Conservation (phyloP, 2,113 vertebrate species). For the Marmota monax region DNA sequence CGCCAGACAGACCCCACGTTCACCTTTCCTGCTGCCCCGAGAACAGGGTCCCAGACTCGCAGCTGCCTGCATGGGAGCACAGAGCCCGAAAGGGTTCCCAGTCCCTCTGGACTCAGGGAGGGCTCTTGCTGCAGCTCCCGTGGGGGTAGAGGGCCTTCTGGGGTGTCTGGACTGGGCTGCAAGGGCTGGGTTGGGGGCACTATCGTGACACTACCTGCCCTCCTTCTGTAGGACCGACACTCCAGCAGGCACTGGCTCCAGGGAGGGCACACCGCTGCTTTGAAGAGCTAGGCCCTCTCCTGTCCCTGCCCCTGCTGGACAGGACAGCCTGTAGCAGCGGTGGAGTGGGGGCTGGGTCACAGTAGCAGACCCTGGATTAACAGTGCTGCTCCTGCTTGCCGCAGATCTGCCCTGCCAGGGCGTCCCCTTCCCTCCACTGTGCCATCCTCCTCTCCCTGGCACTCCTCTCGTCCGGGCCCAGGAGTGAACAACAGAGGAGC, state of each 20-base stretch:
- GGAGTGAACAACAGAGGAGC: neutral
- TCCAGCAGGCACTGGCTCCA: neutral
- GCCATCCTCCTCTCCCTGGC: too few species aligned
- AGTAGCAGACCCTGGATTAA: neutral
- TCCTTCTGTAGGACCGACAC: neutral
- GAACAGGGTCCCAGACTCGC: too few species aligned
- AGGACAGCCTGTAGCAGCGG: neutral
- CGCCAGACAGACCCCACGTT: too few species aligned
- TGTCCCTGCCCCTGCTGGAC: neutral
- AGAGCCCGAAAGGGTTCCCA: too few species aligned
- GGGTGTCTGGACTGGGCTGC: neutral
- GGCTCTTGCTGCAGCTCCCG: too few species aligned
- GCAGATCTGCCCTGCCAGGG: neutral
- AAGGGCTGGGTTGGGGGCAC: neutral
- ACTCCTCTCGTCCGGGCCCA: neutral
- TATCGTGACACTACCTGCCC: neutral
- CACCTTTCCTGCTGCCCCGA: neutral
- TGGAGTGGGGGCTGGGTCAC: neutral
- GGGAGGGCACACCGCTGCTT: neutral
- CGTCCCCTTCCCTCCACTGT: neutral
- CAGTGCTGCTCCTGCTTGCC: neutral
- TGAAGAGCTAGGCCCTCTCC: neutral
- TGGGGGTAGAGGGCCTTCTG: neutral
- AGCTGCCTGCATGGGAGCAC: neutral
- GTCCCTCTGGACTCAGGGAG: too few species aligned